phyloP scores from a whole-genome alignment of 2,888 invertebrate genomes.

The Drosophila eohydei region DNA sequence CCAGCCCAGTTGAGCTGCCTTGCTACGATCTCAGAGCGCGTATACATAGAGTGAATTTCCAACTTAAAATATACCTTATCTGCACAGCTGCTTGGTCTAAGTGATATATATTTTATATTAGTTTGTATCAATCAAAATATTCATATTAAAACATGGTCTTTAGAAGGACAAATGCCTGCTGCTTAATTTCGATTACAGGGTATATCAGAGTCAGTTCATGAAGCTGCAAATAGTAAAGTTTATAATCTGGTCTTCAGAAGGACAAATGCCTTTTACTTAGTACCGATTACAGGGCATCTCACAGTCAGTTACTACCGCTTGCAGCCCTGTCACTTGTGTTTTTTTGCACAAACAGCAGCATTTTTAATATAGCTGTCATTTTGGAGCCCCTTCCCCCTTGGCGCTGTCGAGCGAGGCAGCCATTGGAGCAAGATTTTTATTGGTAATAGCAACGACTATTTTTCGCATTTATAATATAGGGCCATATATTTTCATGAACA shows the following conservation, averaged over 20 bases:
- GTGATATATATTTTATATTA: background rate
- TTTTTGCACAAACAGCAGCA: slow-evolving; percentile 77
- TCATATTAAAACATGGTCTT: too few relatives aligned
- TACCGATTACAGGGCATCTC: background rate
- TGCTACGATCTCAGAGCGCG: background rate
- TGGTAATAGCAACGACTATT: slow-evolving; percentile 65
- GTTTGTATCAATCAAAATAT: too few relatives aligned
- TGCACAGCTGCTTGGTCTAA: background rate
- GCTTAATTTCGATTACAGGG: too few relatives aligned
- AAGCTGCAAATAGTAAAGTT: too few relatives aligned
- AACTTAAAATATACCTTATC: background rate
- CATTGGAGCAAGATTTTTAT: slow-evolving; percentile 55
- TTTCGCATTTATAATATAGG: slow-evolving; percentile 76
- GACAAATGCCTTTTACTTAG: background rate
- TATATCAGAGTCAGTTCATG: too few relatives aligned
- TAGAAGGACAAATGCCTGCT: too few relatives aligned
- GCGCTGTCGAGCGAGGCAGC: slow-evolving; percentile 4
- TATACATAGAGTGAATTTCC: background rate
- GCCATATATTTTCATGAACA: slow-evolving; percentile 78
- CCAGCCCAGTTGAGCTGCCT: background rate
- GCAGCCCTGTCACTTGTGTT: slow-evolving; percentile 12
- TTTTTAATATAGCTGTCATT: slow-evolving; percentile 77
- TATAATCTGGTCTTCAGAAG: background rate
- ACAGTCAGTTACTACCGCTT: background rate
- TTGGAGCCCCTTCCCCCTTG: background rate